Conservation (phyloP, 2,113 vertebrate genomes). For the Bagarius yarrelli region DNA sequence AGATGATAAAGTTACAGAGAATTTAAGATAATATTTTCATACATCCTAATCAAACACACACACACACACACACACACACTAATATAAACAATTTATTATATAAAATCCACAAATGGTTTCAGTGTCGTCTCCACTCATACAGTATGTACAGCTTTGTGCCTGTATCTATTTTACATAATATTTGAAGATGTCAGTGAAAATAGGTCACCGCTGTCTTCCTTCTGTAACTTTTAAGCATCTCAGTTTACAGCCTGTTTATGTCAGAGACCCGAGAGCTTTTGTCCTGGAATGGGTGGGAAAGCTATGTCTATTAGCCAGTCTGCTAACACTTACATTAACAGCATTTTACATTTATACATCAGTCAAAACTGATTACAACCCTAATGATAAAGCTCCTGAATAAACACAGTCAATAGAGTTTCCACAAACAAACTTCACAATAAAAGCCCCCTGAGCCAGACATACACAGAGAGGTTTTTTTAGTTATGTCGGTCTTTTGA, state of each 20-base stretch:
- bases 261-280: conserved; percentile 52
- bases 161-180: not conserved
- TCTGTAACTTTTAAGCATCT: conserved; percentile 58
- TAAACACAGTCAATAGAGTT: not conserved
- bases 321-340: not conserved
- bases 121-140: no score
- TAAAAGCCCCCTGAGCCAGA: not conserved
- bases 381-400: not conserved
- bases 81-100: no score
- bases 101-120: no score
- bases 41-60: not conserved
- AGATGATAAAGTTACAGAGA: no score
- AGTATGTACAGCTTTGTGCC: not conserved
- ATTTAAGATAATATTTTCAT: not conserved
- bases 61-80: not conserved
- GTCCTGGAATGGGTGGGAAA: conserved; percentile 47
- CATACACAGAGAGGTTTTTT: not conserved
- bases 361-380: no score
- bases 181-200: conserved; percentile 7
- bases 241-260: conserved; percentile 58
- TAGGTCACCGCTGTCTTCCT: conserved; percentile 43
- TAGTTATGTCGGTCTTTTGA: not conserved
- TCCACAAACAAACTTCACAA: not conserved
- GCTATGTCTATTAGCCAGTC: not conserved
- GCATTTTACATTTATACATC: no score